phyloP scores from a whole-genome alignment of 1,140 invertebrate species.

The Mamestra configurata region DNA sequence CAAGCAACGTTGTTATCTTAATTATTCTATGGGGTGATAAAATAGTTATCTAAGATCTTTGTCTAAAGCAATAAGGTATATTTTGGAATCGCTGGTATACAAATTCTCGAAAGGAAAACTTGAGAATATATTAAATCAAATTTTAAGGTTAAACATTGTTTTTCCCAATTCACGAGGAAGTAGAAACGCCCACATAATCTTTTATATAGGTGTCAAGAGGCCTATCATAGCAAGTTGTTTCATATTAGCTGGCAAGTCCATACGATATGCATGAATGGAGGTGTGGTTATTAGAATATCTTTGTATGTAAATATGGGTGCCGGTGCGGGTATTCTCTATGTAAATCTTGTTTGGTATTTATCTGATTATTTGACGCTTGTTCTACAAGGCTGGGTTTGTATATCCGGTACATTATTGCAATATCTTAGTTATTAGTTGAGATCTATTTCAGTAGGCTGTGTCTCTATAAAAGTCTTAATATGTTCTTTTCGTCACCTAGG shows the following conservation, averaged over 20 bases:
- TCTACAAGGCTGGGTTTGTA: slow-evolving; percentile 11
- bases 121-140: background rate
- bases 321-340: slow-evolving; percentile 34
- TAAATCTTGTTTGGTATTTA: slow-evolving; percentile 37
- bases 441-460: too few species aligned
- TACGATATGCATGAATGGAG: slow-evolving; percentile 36
- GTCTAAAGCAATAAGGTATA: too few species aligned
- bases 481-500: too few species aligned
- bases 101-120: background rate
- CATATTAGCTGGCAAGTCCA: slow-evolving; percentile 18
- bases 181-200: background rate
- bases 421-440: too few species aligned
- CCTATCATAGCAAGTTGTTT: slow-evolving; percentile 23
- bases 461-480: too few species aligned
- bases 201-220: background rate
- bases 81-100: too few species aligned
- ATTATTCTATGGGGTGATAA: background rate
- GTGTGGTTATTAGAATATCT: slow-evolving; percentile 45
- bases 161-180: background rate
- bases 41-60: background rate
- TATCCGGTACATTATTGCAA: background rate
- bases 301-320: slow-evolving; percentile 45
- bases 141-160: background rate
- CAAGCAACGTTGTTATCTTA: slow-evolving; percentile 1
- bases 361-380: slow-evolving; percentile 27